Evolutionary conservation across 2,113 vertebrate species (phyloP), one percentile per base, ranked within the genome.

Genomic region (Hiodon tergisus): DNA sequence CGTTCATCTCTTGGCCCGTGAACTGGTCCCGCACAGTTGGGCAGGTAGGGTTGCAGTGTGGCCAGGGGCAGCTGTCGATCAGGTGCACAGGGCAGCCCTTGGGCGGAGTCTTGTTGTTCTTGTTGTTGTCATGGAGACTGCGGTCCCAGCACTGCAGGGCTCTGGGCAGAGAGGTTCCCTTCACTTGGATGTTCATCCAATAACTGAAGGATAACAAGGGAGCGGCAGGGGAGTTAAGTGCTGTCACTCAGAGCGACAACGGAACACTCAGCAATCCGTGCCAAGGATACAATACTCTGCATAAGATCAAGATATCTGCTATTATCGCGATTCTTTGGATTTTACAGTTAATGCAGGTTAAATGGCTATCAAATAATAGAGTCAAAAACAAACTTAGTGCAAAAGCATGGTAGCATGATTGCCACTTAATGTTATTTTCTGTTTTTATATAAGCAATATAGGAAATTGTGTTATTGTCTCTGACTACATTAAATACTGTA

Each of bases 131-230:
- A 0, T 98, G 93, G 11, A 98, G 93, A 79, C 96, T 98, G 74
- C 97, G 92, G 81, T 98, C 97, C 97, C 97, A 99, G 74, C 97
- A 99, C 86, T 99, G 95, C 80, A 99, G 90, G 0, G 97, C 97
- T 2, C 97, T 89, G 13, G 97, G 95, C 70, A 99, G 82, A 0
- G 97, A 96, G 0, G 95, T 98, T 50, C 97, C 97, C 82, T 98
- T 98, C 69, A 99, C 97, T 82, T 98, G 97, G 58, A 99, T 87
- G 5, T 98, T 95, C 0, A 92, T 95, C 97, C 97, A 99, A 76
- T 98, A 96, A 81, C 97, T 99, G 83, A 3, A 85, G 84, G 54
- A 78, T 3, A 74, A 77, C 63, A 85, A 85, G 86, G 82, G 87
- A 84, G 85, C 82, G 85, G 87, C 82, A 70, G 2, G 51, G n/a